Base-by-base conservation (phyloP, 2,113 vertebrate genomes). In the Nestor notabilis region DNA sequence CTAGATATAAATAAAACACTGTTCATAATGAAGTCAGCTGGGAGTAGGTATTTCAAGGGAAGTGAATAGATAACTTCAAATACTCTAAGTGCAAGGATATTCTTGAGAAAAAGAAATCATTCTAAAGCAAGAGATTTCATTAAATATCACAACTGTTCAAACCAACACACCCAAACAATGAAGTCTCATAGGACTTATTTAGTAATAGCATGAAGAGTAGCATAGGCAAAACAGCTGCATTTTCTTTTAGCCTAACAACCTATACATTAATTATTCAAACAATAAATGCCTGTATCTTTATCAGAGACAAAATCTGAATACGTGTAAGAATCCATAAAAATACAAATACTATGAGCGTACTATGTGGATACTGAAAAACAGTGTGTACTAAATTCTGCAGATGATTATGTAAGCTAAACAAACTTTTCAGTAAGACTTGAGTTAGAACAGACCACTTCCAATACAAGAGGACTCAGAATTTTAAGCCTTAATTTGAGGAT, bases 81-180 rank as follows among this genome's bases (percentile, higher is more conserved):
- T 79, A 78, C 21, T 86, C 1, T 27, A 91, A 90, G 13, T n/a
- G 46, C 18, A 58, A 86, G 31, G 8, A 31, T 55, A 31, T 60
- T 75, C 33, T 75, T 70, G 13, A 92, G 79, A 81, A 90, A 69
- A 85, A 83, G 18, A 82, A 83, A 81, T 20, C 2, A 74, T 49
- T 92, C 71, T 77, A 65, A 86, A 88, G 86, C 50, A 77, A 77
- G 60, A 86, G 17, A 14, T 81, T 92, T 90, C 68, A 66, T 70
- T 86, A 93, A 88, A 74, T 80, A n/a, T 78, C 70, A 91, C 60
- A 75, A 81, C 52, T 78, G 70, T 84, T 94, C 90, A 91, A 89
- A 91, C 64, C 44, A 94, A 78, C 71, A 77, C 86, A 91, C 82
- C 87, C 94, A 89, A 94, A 95, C 84, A 96, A 95, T 50, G 61